Conservation (phyloP, 2,797 vertebrate genomes). For the Bryconaethiops microstoma region DNA sequence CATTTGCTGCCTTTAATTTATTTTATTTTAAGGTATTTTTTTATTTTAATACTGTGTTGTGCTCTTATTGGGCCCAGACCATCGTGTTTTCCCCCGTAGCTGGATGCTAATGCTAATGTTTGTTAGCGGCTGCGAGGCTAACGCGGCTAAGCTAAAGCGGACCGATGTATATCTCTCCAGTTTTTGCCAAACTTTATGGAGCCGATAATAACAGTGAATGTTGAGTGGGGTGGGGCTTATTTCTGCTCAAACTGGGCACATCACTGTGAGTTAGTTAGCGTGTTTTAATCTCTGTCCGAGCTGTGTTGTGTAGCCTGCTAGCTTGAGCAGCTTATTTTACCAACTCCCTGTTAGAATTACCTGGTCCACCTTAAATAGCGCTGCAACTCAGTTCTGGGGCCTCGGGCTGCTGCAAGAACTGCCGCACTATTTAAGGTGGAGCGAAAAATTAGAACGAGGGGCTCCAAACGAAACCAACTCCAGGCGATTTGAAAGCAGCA, state of each 20-base stretch:
- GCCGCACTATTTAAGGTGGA: background rate
- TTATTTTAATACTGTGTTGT: background rate
- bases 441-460: background rate
- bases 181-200: background rate
- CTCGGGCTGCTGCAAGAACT: background rate
- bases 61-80: background rate
- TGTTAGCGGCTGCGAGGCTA: background rate
- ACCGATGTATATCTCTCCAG: background rate
- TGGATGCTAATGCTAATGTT: background rate
- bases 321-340: too few relatives aligned
- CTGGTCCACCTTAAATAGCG: background rate
- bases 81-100: background rate
- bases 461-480: background rate
- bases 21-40: background rate
- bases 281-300: background rate
- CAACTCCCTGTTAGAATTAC: background rate
- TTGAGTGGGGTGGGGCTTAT: background rate
- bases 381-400: background rate
- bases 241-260: background rate
- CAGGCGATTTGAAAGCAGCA: background rate
- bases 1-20: background rate
- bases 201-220: background rate
- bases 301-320: too few relatives aligned
- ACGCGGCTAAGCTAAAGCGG: background rate
- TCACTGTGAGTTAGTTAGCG: background rate